phyloP scores from a whole-genome alignment of 2,797 vertebrate genomes.

The Ptychadena robeensis region DNA sequence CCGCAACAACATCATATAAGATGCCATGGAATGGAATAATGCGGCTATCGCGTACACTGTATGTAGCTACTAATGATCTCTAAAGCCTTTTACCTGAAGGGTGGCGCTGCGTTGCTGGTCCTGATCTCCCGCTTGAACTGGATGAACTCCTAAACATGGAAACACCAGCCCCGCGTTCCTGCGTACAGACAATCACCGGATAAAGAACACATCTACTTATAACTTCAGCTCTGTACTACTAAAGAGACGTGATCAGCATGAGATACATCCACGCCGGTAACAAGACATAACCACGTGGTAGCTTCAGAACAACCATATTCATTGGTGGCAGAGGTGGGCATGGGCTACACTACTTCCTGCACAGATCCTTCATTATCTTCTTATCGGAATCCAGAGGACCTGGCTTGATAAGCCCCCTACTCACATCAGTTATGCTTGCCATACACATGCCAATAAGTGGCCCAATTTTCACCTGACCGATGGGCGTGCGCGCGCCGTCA shows the following conservation, averaged over 20 bases:
- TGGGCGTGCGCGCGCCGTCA: too few relatives aligned
- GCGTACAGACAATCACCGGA: neutral
- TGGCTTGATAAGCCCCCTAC: neutral
- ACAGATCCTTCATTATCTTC: neutral
- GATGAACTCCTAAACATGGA: constrained; percentile 91
- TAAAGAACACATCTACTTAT: neutral
- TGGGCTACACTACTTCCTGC: too few relatives aligned
- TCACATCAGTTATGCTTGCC: neutral
- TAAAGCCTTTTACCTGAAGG: constrained; percentile 76
- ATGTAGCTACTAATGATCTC: too few relatives aligned
- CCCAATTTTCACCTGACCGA: too few relatives aligned
- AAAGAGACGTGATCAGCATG: neutral
- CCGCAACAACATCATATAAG: too few relatives aligned
- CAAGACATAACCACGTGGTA: neutral
- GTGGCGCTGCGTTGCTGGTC: constrained; percentile 80
- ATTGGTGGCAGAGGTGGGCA: too few relatives aligned
- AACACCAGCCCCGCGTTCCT: constrained; percentile 87
- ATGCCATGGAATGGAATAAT: too few relatives aligned
- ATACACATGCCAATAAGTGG: neutral
- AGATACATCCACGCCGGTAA: neutral
- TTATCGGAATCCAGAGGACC: neutral
- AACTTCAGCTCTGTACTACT: neutral
- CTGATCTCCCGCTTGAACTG: constrained; percentile 81
- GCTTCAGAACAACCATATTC: too few relatives aligned
- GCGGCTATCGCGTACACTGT: too few relatives aligned